phyloP scores from a whole-genome alignment of 37 sponge, comb jelly and placozoan species.

The Geodia barretti region DNA sequence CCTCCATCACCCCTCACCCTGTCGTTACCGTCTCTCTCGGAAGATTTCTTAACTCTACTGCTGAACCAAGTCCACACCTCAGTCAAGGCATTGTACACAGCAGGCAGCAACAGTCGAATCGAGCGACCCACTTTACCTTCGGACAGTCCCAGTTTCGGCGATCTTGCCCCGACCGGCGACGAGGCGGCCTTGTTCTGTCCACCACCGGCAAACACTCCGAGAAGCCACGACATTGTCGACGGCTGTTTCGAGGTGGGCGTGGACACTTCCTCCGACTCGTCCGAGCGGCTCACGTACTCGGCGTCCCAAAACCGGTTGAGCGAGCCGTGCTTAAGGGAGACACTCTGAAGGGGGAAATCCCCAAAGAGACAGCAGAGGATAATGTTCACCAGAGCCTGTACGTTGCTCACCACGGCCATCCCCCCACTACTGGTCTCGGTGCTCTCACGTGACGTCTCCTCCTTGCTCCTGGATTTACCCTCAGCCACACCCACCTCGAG shows the following conservation, averaged over 20 bases:
- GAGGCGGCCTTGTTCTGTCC: constrained; percentile 3
- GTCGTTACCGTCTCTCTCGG: neutral
- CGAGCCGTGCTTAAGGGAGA: constrained; percentile 9
- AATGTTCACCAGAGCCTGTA: constrained; percentile 15
- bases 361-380: constrained; percentile 38
- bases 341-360: neutral
- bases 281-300: neutral
- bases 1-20: neutral
- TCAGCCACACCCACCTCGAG: constrained; percentile 2
- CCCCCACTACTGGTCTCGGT: neutral
- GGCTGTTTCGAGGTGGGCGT: constrained; percentile 28
- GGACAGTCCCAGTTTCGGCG: neutral
- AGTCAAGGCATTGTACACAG: constrained; percentile 41
- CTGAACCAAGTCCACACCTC: constrained; percentile 32
- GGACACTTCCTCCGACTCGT: neutral
- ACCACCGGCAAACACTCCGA: constrained; percentile 29
- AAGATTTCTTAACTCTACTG: neutral
- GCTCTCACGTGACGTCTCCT: neutral
- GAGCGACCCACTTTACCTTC: constrained; percentile 19
- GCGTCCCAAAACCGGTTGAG: constrained; percentile 21
- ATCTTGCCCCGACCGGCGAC: neutral
- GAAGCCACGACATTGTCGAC: constrained; percentile 51
- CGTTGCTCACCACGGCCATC: neutral
- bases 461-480: neutral
- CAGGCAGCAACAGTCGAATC: constrained; percentile 29